These are phyloP conservation scores for Setophaga coronata DNA, from an alignment of 2,113 vertebrate species.

Conservation along the genomic window DNA sequence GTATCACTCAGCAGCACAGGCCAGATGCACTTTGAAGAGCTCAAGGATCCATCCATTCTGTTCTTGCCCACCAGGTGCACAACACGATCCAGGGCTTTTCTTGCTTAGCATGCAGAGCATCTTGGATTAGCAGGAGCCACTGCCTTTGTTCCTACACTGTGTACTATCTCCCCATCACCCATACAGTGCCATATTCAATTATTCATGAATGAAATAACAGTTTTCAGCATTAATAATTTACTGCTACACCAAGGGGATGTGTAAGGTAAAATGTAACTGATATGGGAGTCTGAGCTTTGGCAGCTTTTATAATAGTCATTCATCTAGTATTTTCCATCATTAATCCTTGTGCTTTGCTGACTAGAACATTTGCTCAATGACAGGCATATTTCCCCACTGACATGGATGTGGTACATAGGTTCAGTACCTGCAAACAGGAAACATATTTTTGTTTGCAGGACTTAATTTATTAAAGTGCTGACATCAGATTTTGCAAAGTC, in stretches of 20 bases:
- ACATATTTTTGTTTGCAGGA: not conserved
- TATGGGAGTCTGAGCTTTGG: constrained; percentile 65
- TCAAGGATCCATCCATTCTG: not conserved
- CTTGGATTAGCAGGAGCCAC: not conserved
- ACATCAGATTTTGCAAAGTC: not conserved
- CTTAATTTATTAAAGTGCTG: not conserved
- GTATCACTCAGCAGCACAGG: not conserved
- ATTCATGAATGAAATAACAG: constrained; percentile 84
- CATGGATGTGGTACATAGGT: not conserved
- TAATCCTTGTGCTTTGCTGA: constrained; percentile 57
- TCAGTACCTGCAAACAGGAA: not conserved
- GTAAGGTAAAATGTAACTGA: constrained; percentile 76
- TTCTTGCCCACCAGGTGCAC: not conserved
- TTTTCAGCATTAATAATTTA: constrained; percentile 86
- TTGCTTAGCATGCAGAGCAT: not conserved
- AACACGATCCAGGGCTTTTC: not conserved
- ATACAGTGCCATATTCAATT: constrained; percentile 75
- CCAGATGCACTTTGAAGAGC: not conserved
- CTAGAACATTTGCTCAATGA: not conserved
- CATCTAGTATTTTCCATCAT: constrained; percentile 66
- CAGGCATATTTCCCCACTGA: not conserved
- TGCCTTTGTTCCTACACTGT: not conserved
- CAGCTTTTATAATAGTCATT: constrained; percentile 75
- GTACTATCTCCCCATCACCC: constrained; percentile 51
- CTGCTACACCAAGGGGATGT: constrained; percentile 67